Evolutionary conservation across 2,888 invertebrate genomes (phyloP), one percentile per base, ranked within the genome.

Genomic region (Cepaea hortensis): DNA sequence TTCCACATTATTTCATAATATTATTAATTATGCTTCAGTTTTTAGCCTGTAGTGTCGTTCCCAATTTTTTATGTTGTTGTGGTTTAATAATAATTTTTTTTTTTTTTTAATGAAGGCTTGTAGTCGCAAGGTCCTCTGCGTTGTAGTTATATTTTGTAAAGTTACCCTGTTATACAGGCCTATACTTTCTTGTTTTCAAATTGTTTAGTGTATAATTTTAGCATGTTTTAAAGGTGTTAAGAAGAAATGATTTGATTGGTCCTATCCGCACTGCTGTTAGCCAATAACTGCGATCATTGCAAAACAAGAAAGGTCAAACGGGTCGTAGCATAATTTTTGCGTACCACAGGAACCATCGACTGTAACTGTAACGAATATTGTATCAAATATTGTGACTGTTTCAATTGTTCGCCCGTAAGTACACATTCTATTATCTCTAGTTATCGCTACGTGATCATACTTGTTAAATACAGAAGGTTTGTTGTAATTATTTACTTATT

Each of bases 321-420:
- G 76, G 76, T 76, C 50, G 50, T 46, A 76, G 18, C 76, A 76
- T 76, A 76, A 76, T 76, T 76, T 76, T 48, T 68, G 68, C 68
- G 68, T 13, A 68, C 15, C 18, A 18, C 20, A 68, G n/a, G 68
- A 68, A 68, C 18, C 5, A 20, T n/a, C 18, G 50, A 20, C 48
- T 20, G 50, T 18, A 5, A 50, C 50, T 18, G 15, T 13, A 18
- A 5, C 20, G 4, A 48, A 20, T 20, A 15, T 20, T 75, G n/a
- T n/a, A 15, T 11, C 46, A 13, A 46, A 46, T 18, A 5, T 68
- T 18, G 46, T 15, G 15, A 72, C 3, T n/a, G n/a, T 72, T n/a
- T n/a, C 9, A 23, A 72, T 9, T 9, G n/a, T 20, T 9, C n/a
- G 5, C 6, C 20, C 13, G 68, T 20, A 15, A 20, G 68, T 68